phyloP scores from a whole-genome alignment of 2,113 vertebrate species.

The Nyctereutes procyonoides region DNA sequence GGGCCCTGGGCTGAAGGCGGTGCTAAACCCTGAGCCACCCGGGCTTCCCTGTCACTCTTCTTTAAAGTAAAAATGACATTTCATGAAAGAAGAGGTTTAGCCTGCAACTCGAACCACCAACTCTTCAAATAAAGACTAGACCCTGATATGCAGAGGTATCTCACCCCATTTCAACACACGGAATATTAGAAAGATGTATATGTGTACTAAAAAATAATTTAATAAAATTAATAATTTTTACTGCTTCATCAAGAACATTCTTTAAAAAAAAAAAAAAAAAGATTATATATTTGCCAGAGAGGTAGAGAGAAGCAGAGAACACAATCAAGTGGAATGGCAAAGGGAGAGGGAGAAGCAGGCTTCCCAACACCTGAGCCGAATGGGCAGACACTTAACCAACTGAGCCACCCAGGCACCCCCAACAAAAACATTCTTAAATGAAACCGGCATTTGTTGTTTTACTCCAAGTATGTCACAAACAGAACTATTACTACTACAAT shows the following conservation, averaged over 20 bases:
- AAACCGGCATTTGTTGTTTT: not conserved
- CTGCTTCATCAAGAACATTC: conserved; percentile 1
- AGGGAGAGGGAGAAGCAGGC: too few relatives aligned
- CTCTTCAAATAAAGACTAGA: not conserved
- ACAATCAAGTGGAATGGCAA: too few relatives aligned
- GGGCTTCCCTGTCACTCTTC: not conserved
- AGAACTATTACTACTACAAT: not conserved
- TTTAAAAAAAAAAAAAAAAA: not conserved
- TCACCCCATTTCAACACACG: conserved; percentile 5
- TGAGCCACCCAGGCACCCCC: too few relatives aligned
- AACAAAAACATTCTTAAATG: not conserved
- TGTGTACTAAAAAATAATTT: not conserved
- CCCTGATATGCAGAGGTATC: not conserved
- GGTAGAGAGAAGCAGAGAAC: too few relatives aligned
- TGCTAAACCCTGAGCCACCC: too few relatives aligned
- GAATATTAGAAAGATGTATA: not conserved
- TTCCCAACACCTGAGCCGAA: too few relatives aligned
- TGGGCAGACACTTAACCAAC: too few relatives aligned
- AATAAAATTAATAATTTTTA: conserved; percentile 1
- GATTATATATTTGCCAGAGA: not conserved
- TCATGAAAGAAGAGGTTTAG: not conserved
- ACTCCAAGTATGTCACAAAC: not conserved
- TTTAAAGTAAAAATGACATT: conserved; percentile 12
- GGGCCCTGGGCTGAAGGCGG: too few relatives aligned
- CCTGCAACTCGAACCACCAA: not conserved